phyloP scores from a whole-genome alignment of 2,797 vertebrate genomes.

The Neostethus bicornis region DNA sequence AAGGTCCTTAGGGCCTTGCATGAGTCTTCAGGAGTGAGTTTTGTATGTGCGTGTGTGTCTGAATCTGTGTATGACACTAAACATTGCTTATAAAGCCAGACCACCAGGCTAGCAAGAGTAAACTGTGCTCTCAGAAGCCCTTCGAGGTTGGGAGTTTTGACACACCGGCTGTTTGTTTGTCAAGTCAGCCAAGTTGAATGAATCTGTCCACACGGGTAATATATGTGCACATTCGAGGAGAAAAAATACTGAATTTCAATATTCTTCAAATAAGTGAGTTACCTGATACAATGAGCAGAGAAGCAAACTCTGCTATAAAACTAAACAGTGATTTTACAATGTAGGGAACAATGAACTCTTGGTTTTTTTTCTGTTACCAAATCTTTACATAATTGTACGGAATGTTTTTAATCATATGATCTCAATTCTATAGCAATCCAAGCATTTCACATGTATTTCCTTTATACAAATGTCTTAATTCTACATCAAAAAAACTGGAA shows the following conservation, averaged over 20 bases:
- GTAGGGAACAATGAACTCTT: slow-evolving; percentile 17
- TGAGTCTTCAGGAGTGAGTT: slow-evolving; percentile 52
- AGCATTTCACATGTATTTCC: slow-evolving; percentile 38
- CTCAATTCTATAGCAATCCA: slow-evolving; percentile 35
- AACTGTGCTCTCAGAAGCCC: slow-evolving; percentile 81
- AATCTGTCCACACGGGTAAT: slow-evolving; percentile 58
- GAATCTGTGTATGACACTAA: slow-evolving; percentile 68
- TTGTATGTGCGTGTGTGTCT: slow-evolving; percentile 36
- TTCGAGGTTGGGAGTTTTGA: slow-evolving; percentile 77
- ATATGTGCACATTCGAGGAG: slow-evolving; percentile 50
- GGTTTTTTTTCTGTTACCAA: slow-evolving; percentile 7
- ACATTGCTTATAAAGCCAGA: slow-evolving; percentile 80
- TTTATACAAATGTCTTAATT: slow-evolving; percentile 27
- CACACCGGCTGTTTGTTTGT: slow-evolving; percentile 82
- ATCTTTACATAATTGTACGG: too few relatives aligned
- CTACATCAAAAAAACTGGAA: slow-evolving; percentile 30
- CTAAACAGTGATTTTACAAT: slow-evolving; percentile 14
- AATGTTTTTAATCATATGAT: too few relatives aligned
- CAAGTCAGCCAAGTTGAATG: slow-evolving; percentile 74
- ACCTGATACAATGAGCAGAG: slow-evolving; percentile 39
- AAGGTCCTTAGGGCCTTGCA: slow-evolving; percentile 60
- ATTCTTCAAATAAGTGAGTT: slow-evolving; percentile 21
- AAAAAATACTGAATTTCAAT: slow-evolving; percentile 33
- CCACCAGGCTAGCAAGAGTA: slow-evolving; percentile 83
- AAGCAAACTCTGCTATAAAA: slow-evolving; percentile 23